Conservation (phyloP, 2,888 invertebrate species). For the Agrochola lychnidis region DNA sequence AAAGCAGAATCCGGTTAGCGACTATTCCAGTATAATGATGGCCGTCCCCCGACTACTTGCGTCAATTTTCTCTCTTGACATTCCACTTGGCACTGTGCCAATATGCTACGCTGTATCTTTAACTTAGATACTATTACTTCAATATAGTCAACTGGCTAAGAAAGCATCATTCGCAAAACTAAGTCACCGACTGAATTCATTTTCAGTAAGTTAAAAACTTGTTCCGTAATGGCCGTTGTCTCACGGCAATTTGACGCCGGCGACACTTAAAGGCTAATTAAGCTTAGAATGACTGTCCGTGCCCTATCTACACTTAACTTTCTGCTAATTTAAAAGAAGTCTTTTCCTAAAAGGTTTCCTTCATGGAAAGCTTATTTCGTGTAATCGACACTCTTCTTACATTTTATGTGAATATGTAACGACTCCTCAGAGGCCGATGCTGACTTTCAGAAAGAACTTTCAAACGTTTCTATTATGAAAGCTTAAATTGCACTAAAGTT, state of each 20-base stretch:
- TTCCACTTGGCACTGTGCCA: constrained; percentile 62
- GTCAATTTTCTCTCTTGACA: constrained; percentile 64
- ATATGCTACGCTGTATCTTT: constrained; percentile 51
- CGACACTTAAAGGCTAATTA: constrained; percentile 49
- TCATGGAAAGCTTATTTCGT: constrained; percentile 26
- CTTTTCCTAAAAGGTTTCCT: constrained; percentile 14
- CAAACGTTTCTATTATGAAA: constrained; percentile 76
- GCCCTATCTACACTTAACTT: constrained; percentile 23
- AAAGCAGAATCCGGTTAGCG: constrained; percentile 49
- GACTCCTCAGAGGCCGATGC: constrained; percentile 52
- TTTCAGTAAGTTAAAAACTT: constrained; percentile 51
- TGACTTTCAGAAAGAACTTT: constrained; percentile 59
- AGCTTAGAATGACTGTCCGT: constrained; percentile 40
- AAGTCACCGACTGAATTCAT: constrained; percentile 25
- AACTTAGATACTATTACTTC: constrained; percentile 45
- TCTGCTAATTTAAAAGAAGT: constrained; percentile 25
- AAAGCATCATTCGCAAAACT: constrained; percentile 30
- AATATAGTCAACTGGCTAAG: constrained; percentile 44
- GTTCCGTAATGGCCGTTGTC: constrained; percentile 35
- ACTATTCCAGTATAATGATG: constrained; percentile 58
- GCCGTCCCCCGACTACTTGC: constrained; percentile 52
- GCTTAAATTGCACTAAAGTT: constrained; percentile 79
- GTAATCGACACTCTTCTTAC: constrained; percentile 31
- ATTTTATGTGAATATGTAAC: constrained; percentile 55
- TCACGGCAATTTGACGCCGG: constrained; percentile 44